Conservation (phyloP, 2,113 vertebrate species). For the Amphiprion ocellaris region DNA sequence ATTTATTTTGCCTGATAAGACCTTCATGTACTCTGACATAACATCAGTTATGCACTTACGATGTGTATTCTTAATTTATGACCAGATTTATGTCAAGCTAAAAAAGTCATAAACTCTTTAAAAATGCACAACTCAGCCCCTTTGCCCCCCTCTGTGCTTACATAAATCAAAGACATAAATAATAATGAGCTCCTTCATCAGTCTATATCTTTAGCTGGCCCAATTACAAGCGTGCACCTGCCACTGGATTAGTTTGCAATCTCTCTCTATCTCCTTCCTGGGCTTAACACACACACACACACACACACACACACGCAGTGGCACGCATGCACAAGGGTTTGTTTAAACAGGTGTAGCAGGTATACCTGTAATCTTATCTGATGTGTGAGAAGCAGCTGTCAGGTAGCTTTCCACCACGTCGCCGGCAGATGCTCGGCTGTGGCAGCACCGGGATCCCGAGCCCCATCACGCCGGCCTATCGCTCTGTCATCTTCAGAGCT, state of each 20-base stretch:
- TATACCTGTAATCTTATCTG: slow-evolving; percentile 78
- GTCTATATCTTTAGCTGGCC: slow-evolving; percentile 64
- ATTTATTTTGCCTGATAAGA: slow-evolving; percentile 20
- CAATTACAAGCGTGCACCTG: slow-evolving; percentile 70
- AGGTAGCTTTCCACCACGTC: slow-evolving; percentile 66
- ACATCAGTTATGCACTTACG: slow-evolving; percentile 4
- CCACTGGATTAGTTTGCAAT: slow-evolving; percentile 64
- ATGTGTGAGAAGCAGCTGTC: slow-evolving; percentile 78
- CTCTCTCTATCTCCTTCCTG: slow-evolving; percentile 33
- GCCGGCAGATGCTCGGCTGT: slow-evolving; percentile 47
- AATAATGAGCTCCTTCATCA: slow-evolving; percentile 70
- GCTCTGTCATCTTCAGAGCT: slow-evolving; percentile 63
- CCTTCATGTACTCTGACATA: slow-evolving; percentile 2
- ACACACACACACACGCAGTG: slow-evolving; percentile 24
- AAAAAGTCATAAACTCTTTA: slow-evolving; percentile 47
- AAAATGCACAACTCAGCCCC: slow-evolving; percentile 48
- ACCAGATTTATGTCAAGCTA: slow-evolving; percentile 38
- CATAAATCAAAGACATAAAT: slow-evolving; percentile 73
- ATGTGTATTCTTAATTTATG: slow-evolving; percentile 44
- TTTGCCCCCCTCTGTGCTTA: slow-evolving; percentile 32
- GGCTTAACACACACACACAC: slow-evolving; percentile 25
- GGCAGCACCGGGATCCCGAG: slow-evolving; percentile 3
- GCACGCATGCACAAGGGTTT: slow-evolving; percentile 9
- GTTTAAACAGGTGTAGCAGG: slow-evolving; percentile 77
- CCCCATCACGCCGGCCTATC: slow-evolving; percentile 38